Percentiles rank a stretch among this genome's conserved stretches.
These are phyloP conservation scores for Plecturocebus donacophilus DNA, from an alignment of 2,113 vertebrate genomes.

Conservation along the genomic window DNA sequence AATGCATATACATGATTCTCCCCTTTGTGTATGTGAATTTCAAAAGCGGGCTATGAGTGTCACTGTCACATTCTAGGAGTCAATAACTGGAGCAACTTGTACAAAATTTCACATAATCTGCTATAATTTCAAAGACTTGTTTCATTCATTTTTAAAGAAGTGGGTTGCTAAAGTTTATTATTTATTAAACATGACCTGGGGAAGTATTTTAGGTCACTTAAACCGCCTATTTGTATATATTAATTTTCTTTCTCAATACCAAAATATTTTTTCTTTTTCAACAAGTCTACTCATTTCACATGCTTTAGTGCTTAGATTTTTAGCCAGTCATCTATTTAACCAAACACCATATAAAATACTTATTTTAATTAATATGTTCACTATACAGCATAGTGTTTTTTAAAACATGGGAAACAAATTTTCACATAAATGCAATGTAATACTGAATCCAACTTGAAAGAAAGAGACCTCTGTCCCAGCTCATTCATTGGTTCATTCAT, in stretches of 20 bases:
- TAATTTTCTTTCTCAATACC: constrained; percentile 12
- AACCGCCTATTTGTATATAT: not conserved
- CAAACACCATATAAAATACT: too few species aligned
- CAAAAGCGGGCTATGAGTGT: not conserved
- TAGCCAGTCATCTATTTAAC: too few species aligned
- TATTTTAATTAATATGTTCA: too few species aligned
- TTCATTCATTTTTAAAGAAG: not conserved
- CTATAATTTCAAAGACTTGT: not conserved
- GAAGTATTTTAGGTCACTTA: not conserved
- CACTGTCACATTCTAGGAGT: constrained; percentile 16
- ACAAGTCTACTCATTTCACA: not conserved
- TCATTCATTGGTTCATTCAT: not conserved
- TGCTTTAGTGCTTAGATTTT: constrained; percentile 1
- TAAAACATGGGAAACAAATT: not conserved
- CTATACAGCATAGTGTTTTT: not conserved
- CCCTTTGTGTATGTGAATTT: not conserved
- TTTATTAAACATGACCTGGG: not conserved
- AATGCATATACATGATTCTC: not conserved
- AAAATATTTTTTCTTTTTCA: not conserved
- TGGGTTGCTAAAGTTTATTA: not conserved
- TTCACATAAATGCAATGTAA: not conserved
- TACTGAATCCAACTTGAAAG: not conserved
- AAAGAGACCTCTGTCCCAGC: not conserved
- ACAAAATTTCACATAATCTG: constrained; percentile 13
- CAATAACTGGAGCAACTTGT: not conserved